phyloP scores from a whole-genome alignment of 2,113 vertebrate species.

The Phalacrocorax pelagicus region DNA sequence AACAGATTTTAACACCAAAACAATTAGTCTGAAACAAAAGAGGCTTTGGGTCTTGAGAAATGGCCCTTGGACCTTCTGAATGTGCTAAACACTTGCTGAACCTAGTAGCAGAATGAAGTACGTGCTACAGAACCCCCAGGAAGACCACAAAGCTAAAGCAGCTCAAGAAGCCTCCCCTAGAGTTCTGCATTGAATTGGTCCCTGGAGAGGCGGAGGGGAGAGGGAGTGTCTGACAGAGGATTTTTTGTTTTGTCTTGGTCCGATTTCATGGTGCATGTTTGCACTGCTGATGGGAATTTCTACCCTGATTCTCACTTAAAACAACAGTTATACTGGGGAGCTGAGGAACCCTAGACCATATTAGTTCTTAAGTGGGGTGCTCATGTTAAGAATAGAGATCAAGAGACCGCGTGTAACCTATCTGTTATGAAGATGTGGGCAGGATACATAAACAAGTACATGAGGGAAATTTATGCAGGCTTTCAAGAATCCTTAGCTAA shows the following conservation, averaged over 20 bases:
- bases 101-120: not conserved
- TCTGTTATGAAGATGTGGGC: not conserved
- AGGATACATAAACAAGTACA: not conserved
- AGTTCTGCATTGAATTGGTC: not conserved
- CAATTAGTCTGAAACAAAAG: not conserved
- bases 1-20: not conserved
- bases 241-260: not conserved
- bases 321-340: rapidly evolving
- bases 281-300: not conserved
- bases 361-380: not conserved
- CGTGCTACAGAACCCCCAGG: not conserved
- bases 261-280: not conserved
- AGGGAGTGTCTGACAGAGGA: not conserved
- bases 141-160: not conserved
- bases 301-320: not conserved
- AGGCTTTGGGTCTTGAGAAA: not conserved
- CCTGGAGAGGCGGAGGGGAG: not conserved
- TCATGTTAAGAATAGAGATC: not conserved
- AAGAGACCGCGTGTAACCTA: not conserved
- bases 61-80: not conserved
- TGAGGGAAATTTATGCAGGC: not conserved
- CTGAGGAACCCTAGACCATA: not conserved
- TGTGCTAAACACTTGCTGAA: not conserved
- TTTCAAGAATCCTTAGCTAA: not conserved
- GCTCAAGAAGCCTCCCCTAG: not conserved